Conservation (phyloP, 92 coral and sea anemone genomes). For the Epizoanthus ramosus region DNA sequence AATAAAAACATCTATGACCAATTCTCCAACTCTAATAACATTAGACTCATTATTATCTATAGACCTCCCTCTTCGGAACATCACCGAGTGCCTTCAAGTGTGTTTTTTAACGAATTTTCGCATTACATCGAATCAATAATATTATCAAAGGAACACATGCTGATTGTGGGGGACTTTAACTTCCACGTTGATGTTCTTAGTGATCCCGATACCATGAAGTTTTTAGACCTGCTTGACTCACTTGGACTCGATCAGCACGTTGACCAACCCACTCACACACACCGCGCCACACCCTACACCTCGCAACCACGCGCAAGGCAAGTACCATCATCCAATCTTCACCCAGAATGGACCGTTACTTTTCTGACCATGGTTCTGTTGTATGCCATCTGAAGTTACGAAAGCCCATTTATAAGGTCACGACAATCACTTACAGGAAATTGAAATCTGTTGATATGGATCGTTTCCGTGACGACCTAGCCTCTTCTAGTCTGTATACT, state of each 20-base stretch:
- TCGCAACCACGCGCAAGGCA: constrained; percentile 25
- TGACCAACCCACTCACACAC: constrained; percentile 29
- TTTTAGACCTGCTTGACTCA: no score
- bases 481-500: constrained; percentile 54
- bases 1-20: constrained; percentile 33
- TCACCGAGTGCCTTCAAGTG: no score
- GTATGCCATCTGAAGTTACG: constrained; percentile 11
- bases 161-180: constrained; percentile 34
- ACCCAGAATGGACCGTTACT: constrained; percentile 27
- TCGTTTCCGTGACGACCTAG: constrained; percentile 41
- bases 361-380: constrained; percentile 29
- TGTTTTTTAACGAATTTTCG: no score
- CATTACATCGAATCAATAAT: background rate
- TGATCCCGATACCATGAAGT: constrained; percentile 1
- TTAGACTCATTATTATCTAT: no score
- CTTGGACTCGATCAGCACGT: constrained; percentile 40
- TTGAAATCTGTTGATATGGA: constrained; percentile 46
- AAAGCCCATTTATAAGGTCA: constrained; percentile 42
- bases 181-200: constrained; percentile 38
- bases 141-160: background rate
- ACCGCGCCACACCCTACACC: constrained; percentile 40
- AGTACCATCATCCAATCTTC: constrained; percentile 11
- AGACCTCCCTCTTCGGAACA: no score
- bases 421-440: constrained; percentile 46
- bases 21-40: background rate